Conservation (phyloP, 2,113 vertebrate species). For the Brachypteracias leptosomus region DNA sequence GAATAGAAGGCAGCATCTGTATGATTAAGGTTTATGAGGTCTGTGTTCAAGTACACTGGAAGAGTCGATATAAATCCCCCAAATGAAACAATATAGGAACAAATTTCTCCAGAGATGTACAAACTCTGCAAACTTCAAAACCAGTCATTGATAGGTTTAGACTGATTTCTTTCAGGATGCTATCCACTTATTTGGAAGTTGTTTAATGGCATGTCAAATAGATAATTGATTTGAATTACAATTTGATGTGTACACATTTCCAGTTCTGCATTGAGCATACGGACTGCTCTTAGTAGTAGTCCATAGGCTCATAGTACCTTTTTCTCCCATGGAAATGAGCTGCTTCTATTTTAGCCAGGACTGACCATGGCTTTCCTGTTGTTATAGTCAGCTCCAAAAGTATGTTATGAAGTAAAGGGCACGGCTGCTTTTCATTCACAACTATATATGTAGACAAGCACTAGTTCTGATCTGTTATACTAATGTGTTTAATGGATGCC, state of each 20-base stretch:
- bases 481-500: background rate
- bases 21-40: background rate
- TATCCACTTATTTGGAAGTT: background rate
- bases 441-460: background rate
- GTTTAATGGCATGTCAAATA: background rate
- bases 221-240: background rate
- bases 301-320: background rate
- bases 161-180: background rate
- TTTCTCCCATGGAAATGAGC: background rate
- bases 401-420: background rate
- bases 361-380: background rate
- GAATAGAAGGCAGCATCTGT: background rate
- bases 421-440: background rate
- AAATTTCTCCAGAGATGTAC: background rate
- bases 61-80: background rate
- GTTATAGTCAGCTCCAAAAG: background rate
- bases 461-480: background rate
- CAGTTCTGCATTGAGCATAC: background rate
- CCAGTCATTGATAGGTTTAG: background rate
- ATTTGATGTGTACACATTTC: background rate
- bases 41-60: background rate
- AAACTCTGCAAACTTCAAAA: background rate
- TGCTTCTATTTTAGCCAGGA: constrained; percentile 15
- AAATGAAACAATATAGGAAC: background rate
- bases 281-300: background rate